A percentile compares a stretch with the other conserved stretches of the same genome.
Conservation (phyloP, 2,797 vertebrate species). For the Furcifer pardalis region DNA sequence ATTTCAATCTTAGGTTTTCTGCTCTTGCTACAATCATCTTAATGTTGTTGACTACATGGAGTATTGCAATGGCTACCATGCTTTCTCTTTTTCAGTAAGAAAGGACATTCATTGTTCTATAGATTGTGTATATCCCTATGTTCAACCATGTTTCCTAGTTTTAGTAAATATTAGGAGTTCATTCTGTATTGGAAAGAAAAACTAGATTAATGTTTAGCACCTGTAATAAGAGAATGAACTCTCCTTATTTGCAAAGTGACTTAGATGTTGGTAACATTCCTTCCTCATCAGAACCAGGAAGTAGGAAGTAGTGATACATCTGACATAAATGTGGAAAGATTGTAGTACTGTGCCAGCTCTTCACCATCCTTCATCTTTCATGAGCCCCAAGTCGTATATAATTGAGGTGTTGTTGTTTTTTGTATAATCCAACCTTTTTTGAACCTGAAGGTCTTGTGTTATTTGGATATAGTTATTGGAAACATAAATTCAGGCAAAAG, state of each 20-base stretch:
- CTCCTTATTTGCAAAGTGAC: background rate
- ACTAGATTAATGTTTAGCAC: background rate
- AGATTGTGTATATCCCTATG: background rate
- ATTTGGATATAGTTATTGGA: background rate
- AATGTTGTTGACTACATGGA: no score
- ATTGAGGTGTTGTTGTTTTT: background rate
- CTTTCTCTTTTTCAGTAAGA: no score
- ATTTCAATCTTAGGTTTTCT: background rate
- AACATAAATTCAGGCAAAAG: background rate
- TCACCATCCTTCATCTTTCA: background rate
- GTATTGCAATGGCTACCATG: background rate
- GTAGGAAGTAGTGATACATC: background rate
- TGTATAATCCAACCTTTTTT: background rate
- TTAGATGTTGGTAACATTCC: background rate
- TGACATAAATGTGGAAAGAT: background rate
- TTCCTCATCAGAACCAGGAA: background rate
- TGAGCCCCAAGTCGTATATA: background rate
- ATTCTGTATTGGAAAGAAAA: background rate
- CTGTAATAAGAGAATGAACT: background rate
- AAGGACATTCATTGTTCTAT: no score
- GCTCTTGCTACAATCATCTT: background rate
- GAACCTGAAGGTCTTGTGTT: background rate
- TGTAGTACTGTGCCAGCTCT: background rate
- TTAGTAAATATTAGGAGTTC: background rate
- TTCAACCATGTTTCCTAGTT: background rate